Base-by-base conservation (phyloP, 2,797 vertebrate genomes). In the Numenius phaeopus region DNA sequence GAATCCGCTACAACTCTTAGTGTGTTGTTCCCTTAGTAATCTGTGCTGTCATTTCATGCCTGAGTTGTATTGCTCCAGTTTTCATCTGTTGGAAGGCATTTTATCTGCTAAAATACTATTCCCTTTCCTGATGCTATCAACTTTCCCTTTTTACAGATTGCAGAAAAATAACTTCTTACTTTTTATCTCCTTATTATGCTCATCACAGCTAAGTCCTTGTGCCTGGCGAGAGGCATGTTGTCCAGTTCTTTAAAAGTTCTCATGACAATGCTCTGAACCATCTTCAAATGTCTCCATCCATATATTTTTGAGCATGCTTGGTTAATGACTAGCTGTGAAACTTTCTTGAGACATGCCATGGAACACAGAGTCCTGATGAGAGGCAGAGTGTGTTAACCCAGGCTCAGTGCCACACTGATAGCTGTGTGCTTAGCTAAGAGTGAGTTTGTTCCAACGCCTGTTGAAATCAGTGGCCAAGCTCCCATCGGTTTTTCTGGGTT, bases 371-470 rank as follows among this genome's bases (percentile, higher is more conserved):
- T 87, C 21, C 83, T 54, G 67, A 91, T 65, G 81, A 94, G 75
- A 92, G 71, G 69, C 61, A 78, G 62, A 83, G 23, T 80, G 14
- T 83, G 46, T 89, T 94, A 96, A 49, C 44, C 40, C 92, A 94
- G 94, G 91, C 94, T 94, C 87, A 62, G 61, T 81, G 92, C 91
- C 92, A 92, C 84, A 75, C 78, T 92, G 96, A 96, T 96, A 91
- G 30, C 78, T 94, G 46, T 72, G 54, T 81, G 61, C 72, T 94
- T 91, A 94, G 87, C 87, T 95, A 89, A 92, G 37, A 85, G 14
- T 6, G 34, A 92, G 42, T 86, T 93, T 89, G 87, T 91, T 94
- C 95, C 94, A 95, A 29, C 0, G 26, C 76, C 82, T 94, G 52
- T 83, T 83, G 91, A 92, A 97, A 91, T 85, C 87, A 81, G 76